Base-by-base conservation (phyloP, 2,888 invertebrate genomes). In the Phalera bucephala region DNA sequence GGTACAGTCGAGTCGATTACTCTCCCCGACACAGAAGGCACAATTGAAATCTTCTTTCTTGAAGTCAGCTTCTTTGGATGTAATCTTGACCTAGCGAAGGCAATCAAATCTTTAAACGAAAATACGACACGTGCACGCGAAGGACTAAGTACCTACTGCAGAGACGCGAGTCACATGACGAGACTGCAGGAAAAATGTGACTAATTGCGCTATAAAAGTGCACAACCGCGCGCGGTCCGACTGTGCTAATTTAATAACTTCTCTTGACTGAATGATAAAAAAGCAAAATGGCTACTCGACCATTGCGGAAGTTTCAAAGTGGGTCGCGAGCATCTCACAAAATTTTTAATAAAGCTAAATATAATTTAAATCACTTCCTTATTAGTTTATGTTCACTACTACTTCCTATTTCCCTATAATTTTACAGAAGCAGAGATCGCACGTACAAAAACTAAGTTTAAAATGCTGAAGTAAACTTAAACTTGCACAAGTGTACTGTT, bases 1-100 rank as follows among this genome's bases (percentile, higher is more conserved):
- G 58, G 62, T 80, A 87, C 80, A 92, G 93, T 90, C 93, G 68
- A 91, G 93, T 91, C 93, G 80, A 87, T 91, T 91, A 85, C 93
- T 93, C 93, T 88, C 93, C 89, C 93, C 93, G 91, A 93, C 77
- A 83, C 81, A 73, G 73, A 74, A 59, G 77, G 80, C 88, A 86
- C 55, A 70, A 57, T 71, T 69, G 58, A 41, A 33, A 30, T 52
- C 45, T 65, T 26, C 6, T 29, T 7, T 19, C 17, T 29, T 29
- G 17, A 28, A 28, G 9, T 22, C n/a, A 9, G 15, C 28, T 63
- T 50, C 31, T 49, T 49, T 49, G 36, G 46, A 30, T 15, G 6
- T 10, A 36, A 19, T 59, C 52, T 70, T 69, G 14, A 14, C 58
- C 56, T 49, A 45, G 25, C 56, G 52, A 64, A 68, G 72, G 71